Conservation (phyloP, 1,140 invertebrate species). For the Atta colombica region DNA sequence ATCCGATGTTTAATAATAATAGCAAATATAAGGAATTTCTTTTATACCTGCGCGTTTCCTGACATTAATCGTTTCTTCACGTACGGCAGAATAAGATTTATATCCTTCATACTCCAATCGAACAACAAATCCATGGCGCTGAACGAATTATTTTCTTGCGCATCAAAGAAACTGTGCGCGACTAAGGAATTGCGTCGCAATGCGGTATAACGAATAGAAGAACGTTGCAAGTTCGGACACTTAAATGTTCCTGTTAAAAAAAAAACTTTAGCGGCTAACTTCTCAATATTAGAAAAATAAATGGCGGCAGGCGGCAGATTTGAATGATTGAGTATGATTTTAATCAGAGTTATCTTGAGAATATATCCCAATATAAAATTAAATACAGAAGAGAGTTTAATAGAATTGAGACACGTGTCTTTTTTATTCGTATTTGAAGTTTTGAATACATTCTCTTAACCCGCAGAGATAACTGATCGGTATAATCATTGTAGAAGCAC, state of each 20-base stretch:
- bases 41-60: conserved; percentile 47
- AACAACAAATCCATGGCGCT: conserved; percentile 57
- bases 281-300: background rate
- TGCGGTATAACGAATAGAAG: background rate
- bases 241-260: background rate
- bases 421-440: background rate
- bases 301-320: no score
- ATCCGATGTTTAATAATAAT: background rate
- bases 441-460: no score
- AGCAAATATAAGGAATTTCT: background rate
- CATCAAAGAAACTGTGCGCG: background rate
- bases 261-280: background rate
- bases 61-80: conserved; percentile 62
- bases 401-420: background rate
- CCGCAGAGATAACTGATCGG: no score
- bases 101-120: background rate
- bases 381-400: background rate
- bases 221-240: background rate
- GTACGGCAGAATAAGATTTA: conserved; percentile 37
- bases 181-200: background rate
- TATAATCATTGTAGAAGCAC: no score
- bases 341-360: background rate
- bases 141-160: background rate
- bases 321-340: background rate
- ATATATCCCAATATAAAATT: background rate